A percentile compares a stretch with the other conserved stretches of the same genome.
These are phyloP conservation scores for Phalacrocorax carbo DNA, from an alignment of 2,113 vertebrate genomes.

Conservation along the genomic window DNA sequence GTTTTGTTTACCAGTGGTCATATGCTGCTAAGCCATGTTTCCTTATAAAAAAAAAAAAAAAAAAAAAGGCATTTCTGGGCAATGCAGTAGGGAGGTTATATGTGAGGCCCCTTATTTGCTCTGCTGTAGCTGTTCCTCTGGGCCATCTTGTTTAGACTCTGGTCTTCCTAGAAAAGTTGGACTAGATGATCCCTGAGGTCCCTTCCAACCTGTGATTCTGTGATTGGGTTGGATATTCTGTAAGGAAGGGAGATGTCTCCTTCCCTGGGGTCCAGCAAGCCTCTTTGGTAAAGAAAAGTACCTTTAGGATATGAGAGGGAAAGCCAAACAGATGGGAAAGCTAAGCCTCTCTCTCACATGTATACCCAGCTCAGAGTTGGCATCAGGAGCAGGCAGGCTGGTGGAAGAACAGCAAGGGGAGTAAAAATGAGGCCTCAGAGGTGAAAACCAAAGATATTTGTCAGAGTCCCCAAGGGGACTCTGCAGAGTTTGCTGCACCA, in stretches of 20 bases:
- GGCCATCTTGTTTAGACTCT: too few relatives aligned
- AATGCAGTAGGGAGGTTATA: neutral
- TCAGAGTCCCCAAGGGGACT: neutral
- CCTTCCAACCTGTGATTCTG: too few relatives aligned
- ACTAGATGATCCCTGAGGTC: too few relatives aligned
- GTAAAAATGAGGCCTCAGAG: neutral
- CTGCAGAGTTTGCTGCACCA: neutral
- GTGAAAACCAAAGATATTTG: neutral
- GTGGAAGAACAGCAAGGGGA: neutral
- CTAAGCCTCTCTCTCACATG: fast-evolving
- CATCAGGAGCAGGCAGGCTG: neutral
- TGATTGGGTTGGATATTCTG: neutral
- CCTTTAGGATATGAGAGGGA: neutral
- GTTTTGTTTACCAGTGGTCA: neutral
- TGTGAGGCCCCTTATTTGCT: neutral
- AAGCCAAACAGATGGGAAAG: neutral
- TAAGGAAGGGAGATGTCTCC: neutral
- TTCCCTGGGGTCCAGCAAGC: neutral
- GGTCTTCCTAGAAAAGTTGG: too few relatives aligned
- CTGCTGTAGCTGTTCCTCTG: neutral
- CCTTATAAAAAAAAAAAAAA: neutral
- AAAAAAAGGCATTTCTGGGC: neutral
- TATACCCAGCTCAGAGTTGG: neutral
- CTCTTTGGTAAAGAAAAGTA: neutral
- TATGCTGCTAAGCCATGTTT: neutral